These are phyloP conservation scores for Petroica traversi DNA, from an alignment of 2,113 vertebrate species.

Conservation along the genomic window DNA sequence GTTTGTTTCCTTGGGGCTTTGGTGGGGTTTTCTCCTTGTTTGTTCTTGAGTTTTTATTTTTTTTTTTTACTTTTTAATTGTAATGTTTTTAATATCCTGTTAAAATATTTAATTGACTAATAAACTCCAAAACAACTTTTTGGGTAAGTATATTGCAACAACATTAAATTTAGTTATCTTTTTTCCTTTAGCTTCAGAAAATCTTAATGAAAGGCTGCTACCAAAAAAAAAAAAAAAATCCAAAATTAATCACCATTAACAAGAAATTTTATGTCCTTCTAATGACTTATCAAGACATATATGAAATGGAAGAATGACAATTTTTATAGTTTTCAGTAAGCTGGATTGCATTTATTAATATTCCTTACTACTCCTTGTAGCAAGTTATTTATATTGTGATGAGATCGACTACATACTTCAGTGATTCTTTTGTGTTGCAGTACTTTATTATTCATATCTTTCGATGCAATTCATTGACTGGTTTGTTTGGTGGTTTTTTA, in stretches of 20 bases:
- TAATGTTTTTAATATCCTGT: not conserved
- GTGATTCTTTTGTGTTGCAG: not conserved
- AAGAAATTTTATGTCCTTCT: not conserved
- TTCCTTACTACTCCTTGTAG: not conserved
- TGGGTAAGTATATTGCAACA: not conserved
- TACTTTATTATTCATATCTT: not conserved
- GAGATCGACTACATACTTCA: not conserved
- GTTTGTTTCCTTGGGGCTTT: not conserved
- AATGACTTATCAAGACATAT: not conserved
- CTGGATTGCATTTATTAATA: not conserved
- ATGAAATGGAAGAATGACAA: not conserved
- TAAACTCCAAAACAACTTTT: not conserved
- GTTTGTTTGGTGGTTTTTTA: not conserved
- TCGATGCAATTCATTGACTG: not conserved
- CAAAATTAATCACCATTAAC: not conserved
- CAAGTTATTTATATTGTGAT: not conserved
- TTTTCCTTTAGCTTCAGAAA: not conserved
- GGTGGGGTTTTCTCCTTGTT: fast-evolving
- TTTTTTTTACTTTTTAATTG: not conserved
- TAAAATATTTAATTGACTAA: not conserved
- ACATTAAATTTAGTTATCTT: not conserved
- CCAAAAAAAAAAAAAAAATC: not conserved
- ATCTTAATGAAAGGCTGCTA: not conserved
- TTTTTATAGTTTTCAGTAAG: not conserved
- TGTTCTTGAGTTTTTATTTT: not conserved